These are phyloP conservation scores for Salvelinus namaycush DNA, from an alignment of 2,113 vertebrate species.

Conservation along the genomic window DNA sequence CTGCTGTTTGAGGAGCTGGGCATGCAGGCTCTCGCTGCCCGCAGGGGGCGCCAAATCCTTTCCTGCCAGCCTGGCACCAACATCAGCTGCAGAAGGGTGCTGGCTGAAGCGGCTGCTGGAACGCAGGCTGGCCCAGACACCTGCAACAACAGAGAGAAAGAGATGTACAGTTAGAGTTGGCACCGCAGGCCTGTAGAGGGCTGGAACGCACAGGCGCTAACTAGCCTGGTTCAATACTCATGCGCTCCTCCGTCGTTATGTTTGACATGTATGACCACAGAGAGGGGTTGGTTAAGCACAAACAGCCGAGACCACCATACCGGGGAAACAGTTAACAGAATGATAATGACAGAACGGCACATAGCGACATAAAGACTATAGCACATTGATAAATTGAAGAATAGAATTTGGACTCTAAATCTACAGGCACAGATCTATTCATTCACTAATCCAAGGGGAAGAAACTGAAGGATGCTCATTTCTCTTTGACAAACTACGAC, in stretches of 20 bases:
- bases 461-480: neutral
- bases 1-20: constrained; percentile 89
- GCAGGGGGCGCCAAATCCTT: constrained; percentile 85
- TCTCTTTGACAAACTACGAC: neutral
- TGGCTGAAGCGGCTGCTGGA: constrained; percentile 89
- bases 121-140: constrained; percentile 94
- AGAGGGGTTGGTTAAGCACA: neutral
- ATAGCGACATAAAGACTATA: neutral
- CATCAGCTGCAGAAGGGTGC: constrained; percentile 72
- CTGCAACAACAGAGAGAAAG: neutral
- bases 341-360: neutral
- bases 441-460: neutral
- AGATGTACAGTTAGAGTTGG: neutral
- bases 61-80: constrained; percentile 85
- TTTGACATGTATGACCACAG: too few relatives aligned
- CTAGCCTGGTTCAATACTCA: neutral
- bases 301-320: too few relatives aligned
- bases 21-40: constrained; percentile 83
- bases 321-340: neutral
- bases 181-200: neutral
- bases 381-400: neutral
- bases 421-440: neutral
- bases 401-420: too few relatives aligned
- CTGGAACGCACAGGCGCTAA: neutral
- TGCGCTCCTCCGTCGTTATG: neutral